Base-by-base conservation (phyloP, 2,113 vertebrate genomes). In the Apaloderma vittatum region DNA sequence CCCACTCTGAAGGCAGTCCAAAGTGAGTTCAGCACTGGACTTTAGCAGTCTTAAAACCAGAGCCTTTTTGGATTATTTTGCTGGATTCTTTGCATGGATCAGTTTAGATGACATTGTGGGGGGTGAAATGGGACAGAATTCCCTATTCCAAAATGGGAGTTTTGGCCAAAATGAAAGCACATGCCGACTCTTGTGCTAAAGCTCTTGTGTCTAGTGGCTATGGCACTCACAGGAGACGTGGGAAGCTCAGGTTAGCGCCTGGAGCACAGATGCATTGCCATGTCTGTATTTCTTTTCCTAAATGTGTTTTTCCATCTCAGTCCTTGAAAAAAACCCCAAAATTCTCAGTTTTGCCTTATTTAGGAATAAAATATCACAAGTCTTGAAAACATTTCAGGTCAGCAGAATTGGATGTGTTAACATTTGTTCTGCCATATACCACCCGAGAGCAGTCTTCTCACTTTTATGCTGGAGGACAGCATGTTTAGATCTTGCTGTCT, bases 341-440 rank as follows among this genome's bases (percentile, higher is more conserved):
- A 17, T 3, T 18, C n/a, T 45, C 3, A 34, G 17, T 55, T 92
- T 95, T 96, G 36, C 72, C 86, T 74, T 89, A 67, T 71, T 89
- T 84, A 92, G 86, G 62, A 90, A 92, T 63, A 81, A 94, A 91
- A 40, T 63, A 92, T 37, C 2, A 1, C 48, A 91, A 63, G 48
- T 71, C 65, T 78, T 79, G 45, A 87, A 93, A 89, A 91, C 62
- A 67, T 45, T 87, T 85, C 62, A 91, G 66, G 76, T 52, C 73
- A 94, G 80, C 61, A 84, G 63, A 91, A 77, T 1, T 17, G 20
- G 26, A 43, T 82, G 37, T 81, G 63, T 65, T 89, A 81, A 74
- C 65, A 87, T 86, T 65, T 79, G 43, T 73, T 86, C 84, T 95
- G 43, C 34, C 66, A 48, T 5, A 43, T 5, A 15, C 67, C 27